Percentiles rank a stretch among this genome's conserved stretches.
phyloP scores from a whole-genome alignment of 2,797 vertebrate species.

The Oceanodroma leucorhoa region DNA sequence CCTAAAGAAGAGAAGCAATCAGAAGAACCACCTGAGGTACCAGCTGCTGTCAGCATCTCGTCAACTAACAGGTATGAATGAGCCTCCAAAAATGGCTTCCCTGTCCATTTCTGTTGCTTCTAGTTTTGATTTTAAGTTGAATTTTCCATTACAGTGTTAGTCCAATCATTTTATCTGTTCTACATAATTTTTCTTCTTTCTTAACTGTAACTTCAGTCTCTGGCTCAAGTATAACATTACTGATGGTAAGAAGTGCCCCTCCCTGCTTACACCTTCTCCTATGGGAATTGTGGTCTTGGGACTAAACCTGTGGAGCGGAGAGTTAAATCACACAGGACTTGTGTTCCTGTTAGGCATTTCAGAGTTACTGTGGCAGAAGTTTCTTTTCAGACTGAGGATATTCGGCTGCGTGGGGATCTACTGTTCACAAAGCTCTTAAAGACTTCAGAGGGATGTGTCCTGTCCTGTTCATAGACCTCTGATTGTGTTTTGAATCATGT shows the following conservation, averaged over 20 bases:
- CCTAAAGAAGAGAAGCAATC: conserved; percentile 77
- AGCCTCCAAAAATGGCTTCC: neutral
- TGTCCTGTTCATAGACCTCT: neutral
- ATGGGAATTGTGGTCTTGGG: neutral
- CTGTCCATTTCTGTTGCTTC: neutral
- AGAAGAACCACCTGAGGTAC: conserved; percentile 76
- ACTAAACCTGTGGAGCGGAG: neutral
- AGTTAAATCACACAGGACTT: neutral
- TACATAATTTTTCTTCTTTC: neutral
- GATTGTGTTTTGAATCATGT: neutral
- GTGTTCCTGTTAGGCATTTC: neutral
- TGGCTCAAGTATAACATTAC: neutral
- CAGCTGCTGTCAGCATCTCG: conserved; percentile 68
- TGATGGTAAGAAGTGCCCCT: neutral
- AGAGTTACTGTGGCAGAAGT: neutral
- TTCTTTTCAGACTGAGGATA: neutral
- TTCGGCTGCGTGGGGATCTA: neutral
- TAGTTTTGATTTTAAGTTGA: neutral
- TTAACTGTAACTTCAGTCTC: neutral
- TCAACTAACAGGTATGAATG: conserved; percentile 70
- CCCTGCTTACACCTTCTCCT: neutral
- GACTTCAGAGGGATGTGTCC: neutral
- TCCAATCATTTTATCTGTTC: neutral
- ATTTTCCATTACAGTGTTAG: neutral
- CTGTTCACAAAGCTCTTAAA: neutral